phyloP scores from a whole-genome alignment of 2,113 vertebrate species.

The Irena cyanogastra region DNA sequence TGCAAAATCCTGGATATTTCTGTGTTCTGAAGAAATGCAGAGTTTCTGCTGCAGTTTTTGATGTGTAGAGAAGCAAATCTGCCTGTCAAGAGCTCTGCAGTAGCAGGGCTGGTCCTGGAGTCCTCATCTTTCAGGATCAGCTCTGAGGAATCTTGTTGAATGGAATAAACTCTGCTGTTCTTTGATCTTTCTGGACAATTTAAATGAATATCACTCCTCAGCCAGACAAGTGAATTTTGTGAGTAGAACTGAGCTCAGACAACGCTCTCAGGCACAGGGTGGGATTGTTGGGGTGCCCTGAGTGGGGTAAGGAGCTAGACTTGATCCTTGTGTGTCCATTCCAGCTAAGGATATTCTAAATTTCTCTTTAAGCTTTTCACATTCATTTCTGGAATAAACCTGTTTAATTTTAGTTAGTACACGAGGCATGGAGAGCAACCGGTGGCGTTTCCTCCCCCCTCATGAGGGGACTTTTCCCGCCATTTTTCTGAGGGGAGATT shows the following conservation, averaged over 20 bases:
- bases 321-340: neutral
- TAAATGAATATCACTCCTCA: neutral
- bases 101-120: neutral
- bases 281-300: neutral
- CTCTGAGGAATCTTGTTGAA: neutral
- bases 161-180: neutral
- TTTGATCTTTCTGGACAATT: neutral
- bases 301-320: neutral
- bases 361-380: neutral
- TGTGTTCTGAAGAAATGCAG: neutral
- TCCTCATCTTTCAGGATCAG: neutral
- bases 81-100: neutral
- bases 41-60: neutral
- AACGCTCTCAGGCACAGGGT: neutral
- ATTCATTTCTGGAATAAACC: neutral
- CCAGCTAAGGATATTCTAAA: neutral
- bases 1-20: neutral
- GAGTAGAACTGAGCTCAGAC: neutral
- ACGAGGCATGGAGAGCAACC: fast-evolving
- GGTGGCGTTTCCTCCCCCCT: neutral
- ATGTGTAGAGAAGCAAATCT: neutral
- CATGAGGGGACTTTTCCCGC: fast-evolving
- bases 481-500: neutral
- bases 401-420: neutral
- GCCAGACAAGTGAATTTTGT: neutral